Evolutionary conservation across 2,113 vertebrate species (phyloP).

Genomic region (Dascyllus trimaculatus): DNA sequence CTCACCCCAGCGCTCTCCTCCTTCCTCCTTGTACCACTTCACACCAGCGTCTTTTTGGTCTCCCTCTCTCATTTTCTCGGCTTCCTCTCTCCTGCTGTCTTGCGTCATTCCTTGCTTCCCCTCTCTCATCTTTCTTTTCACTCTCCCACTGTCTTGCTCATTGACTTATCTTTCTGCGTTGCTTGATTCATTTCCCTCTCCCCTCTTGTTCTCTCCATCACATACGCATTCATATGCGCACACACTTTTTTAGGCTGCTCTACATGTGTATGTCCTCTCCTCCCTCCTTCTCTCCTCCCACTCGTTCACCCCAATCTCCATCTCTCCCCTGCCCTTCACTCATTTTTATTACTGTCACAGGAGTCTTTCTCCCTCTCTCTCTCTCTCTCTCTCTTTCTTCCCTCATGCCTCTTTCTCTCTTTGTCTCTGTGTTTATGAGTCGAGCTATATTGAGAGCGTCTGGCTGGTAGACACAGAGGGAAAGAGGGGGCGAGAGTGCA

Average conservation of each 20-base stretch:
- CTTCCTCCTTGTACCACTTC: conserved; percentile 24
- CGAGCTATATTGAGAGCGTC: conserved; percentile 92
- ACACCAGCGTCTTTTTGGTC: conserved; percentile 27
- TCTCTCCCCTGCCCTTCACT: conserved; percentile 73
- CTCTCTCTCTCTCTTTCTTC: conserved; percentile 56
- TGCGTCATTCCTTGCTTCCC: conserved; percentile 51
- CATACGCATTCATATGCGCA: conserved; percentile 36
- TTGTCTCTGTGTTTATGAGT: conserved; percentile 89
- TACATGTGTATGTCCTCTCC: conserved; percentile 61
- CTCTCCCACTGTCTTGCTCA: conserved; percentile 53
- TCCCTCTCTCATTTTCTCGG: conserved; percentile 42
- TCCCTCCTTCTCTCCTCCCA: conserved; percentile 68
- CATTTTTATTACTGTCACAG: conserved; percentile 80
- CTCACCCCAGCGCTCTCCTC: conserved; percentile 5
- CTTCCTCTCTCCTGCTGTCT: conserved; percentile 46
- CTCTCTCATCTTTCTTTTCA: conserved; percentile 16
- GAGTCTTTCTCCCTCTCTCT: conserved; percentile 71
- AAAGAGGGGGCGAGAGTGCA: conserved; percentile 76
- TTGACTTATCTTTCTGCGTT: conserved; percentile 62
- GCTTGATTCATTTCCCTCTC: conserved; percentile 58
- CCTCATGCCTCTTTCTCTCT: conserved; percentile 52
- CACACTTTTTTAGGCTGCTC: conserved; percentile 39
- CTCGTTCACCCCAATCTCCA: conserved; percentile 76
- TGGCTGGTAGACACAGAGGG: conserved; percentile 89
- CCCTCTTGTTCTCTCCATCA: conserved; percentile 39